Evolutionary conservation across 2,797 vertebrate species (phyloP).

Genomic region (Stomatorhinus walkeri): DNA sequence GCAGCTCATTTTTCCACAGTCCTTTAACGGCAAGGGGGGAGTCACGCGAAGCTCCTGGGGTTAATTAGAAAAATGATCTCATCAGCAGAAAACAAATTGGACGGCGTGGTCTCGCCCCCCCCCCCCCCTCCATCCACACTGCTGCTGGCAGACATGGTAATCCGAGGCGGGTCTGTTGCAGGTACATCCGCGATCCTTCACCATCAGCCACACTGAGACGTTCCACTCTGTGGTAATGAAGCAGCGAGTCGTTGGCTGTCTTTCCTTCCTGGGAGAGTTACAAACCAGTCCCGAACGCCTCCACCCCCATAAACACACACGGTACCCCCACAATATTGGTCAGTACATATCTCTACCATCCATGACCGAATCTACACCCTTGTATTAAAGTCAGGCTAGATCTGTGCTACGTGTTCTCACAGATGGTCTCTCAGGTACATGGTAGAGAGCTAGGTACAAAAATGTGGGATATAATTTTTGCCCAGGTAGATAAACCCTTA

Average conservation of each 20-base stretch:
- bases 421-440: not conserved
- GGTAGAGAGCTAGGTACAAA: not conserved
- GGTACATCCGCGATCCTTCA: conserved; percentile 77
- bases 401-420: not conserved
- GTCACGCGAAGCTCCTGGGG: conserved; percentile 66
- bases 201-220: conserved; percentile 66
- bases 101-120: conserved; percentile 36
- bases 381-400: not conserved
- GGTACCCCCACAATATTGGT: not conserved
- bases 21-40: conserved; percentile 40
- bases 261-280: conserved; percentile 32
- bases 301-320: not conserved
- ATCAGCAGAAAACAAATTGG: conserved; percentile 65
- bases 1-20: conserved; percentile 11
- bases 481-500: not conserved
- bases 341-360: not conserved
- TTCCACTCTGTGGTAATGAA: conserved; percentile 63
- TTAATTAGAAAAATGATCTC: conserved; percentile 98
- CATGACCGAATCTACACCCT: not conserved
- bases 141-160: conserved; percentile 68
- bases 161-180: conserved; percentile 64
- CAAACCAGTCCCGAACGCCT: not conserved
- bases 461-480: not conserved
- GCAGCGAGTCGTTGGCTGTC: conserved; percentile 49
- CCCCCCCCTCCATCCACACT: conserved; percentile 14